Evolutionary conservation across 2,113 vertebrate genomes (phyloP).

Genomic region (Noturus placidus): DNA sequence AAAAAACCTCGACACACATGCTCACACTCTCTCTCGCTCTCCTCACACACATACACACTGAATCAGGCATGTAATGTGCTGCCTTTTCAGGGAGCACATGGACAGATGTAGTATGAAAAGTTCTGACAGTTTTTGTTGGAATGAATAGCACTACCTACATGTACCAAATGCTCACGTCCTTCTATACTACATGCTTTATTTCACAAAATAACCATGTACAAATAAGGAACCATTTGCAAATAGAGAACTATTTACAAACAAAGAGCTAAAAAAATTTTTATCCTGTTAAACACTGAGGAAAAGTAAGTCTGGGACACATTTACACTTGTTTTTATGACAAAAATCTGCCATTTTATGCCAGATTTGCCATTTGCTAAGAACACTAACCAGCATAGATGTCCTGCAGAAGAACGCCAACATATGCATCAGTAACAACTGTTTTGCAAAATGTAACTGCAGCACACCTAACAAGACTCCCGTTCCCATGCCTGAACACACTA

Average conservation of each 20-base stretch:
- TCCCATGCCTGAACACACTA: too few species aligned
- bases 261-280: background rate
- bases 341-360: too few species aligned
- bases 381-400: background rate
- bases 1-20: conserved; percentile 44
- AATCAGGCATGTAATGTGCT: conserved; percentile 68
- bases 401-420: background rate
- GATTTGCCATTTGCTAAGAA: background rate
- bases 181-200: background rate
- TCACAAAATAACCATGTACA: background rate
- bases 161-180: background rate
- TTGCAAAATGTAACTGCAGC: background rate
- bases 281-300: background rate
- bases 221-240: background rate
- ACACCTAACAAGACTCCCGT: background rate
- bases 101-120: conserved; percentile 55
- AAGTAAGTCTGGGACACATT: background rate
- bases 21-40: conserved; percentile 40
- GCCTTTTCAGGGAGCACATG: conserved; percentile 61
- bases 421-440: background rate
- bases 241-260: background rate
- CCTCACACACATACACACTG: conserved; percentile 56
- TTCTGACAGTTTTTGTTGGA: conserved; percentile 38
- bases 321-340: background rate
- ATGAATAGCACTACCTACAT: conserved; percentile 16